Evolutionary conservation across 92 coral and sea anemone genomes (phyloP), one percentile per base, ranked within the genome.

Genomic region (Zoanthus gigantus): DNA sequence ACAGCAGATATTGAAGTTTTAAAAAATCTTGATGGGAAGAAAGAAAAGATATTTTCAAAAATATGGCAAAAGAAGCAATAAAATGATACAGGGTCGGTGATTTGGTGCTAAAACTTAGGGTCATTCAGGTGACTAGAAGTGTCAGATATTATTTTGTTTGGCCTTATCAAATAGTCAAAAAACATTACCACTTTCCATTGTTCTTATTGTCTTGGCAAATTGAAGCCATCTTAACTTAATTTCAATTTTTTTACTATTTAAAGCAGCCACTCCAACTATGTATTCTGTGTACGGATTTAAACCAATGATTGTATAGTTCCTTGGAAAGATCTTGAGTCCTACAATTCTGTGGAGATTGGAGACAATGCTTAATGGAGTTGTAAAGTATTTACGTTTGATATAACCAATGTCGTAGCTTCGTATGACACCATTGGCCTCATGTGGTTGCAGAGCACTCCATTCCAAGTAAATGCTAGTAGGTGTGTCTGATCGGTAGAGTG

Each of bases 181-280:
- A 76, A 10, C 10, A 12, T 34, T 78, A 78, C 83, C 83, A 7
- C 34, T 29, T 58, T 78, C 71, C 72, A 58, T 15, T 7, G 83
- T 78, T 32, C 6, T 78, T 29, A 60, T 52, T 58, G 30, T 78
- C 8, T 14, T 44, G 54, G 83, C 83, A 6, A 9, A 29, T 60
- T 1, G 58, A 7, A 56, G 31, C 83, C 69, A 57, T 42, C 14
- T 1, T 6, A 32, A 15, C 45, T 31, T n/a, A 28, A 78, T 57
- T 15, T 4, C 11, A n/a, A 17, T 34, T 23, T 6, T 52, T 44
- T 34, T 78, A 30, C 72, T 78, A 52, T 78, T 78, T 10, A 78
- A 78, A 58, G 54, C 83, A 8, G 48, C 72, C 68, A 78, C 83
- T 5, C 72, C 53, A 7, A 78, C 9, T 32, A 58, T 9, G 58